Conservation (phyloP, 53 echinoderm and acorn worm genomes). For the Pentamera pediparva region DNA sequence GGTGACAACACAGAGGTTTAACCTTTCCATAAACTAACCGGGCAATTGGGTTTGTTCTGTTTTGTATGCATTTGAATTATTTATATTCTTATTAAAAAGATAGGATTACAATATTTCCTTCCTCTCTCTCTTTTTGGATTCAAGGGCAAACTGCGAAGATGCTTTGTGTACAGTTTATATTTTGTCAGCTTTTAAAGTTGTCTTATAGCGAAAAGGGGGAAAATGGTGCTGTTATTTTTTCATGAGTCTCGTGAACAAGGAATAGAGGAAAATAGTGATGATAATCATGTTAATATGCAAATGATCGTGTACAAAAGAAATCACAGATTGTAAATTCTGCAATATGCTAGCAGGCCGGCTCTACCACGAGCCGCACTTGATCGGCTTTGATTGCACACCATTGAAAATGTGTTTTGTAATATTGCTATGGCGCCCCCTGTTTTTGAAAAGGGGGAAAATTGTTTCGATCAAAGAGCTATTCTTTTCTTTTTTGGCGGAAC, state of each 20-base stretch:
- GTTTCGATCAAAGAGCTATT: constrained; percentile 3
- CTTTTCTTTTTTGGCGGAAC: not conserved
- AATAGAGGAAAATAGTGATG: not conserved
- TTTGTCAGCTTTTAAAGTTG: constrained; percentile 30
- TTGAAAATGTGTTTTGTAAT: too few species aligned
- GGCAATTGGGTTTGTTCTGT: constrained; percentile 14
- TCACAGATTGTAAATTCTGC: too few species aligned
- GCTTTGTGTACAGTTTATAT: constrained; percentile 21
- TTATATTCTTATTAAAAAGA: constrained; percentile 31
- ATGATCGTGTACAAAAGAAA: too few species aligned
- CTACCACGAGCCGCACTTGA: too few species aligned
- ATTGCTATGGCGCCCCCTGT: not conserved
- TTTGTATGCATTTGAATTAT: constrained; percentile 33
- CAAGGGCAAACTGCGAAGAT: not conserved
- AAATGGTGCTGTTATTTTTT: constrained; percentile 21
- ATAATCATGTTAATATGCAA: too few species aligned
- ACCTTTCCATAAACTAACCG: constrained; percentile 19
- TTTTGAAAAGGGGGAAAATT: not conserved
- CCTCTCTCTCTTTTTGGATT: constrained; percentile 4
- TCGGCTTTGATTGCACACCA: too few species aligned
- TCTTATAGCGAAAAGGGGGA: constrained; percentile 14
- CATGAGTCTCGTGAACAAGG: not conserved
- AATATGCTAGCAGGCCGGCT: too few species aligned
- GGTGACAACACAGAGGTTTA: constrained; percentile 96
- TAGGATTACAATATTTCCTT: constrained; percentile 22